phyloP scores from a whole-genome alignment of 2,797 vertebrate genomes.

The Semaprochilodus insignis region DNA sequence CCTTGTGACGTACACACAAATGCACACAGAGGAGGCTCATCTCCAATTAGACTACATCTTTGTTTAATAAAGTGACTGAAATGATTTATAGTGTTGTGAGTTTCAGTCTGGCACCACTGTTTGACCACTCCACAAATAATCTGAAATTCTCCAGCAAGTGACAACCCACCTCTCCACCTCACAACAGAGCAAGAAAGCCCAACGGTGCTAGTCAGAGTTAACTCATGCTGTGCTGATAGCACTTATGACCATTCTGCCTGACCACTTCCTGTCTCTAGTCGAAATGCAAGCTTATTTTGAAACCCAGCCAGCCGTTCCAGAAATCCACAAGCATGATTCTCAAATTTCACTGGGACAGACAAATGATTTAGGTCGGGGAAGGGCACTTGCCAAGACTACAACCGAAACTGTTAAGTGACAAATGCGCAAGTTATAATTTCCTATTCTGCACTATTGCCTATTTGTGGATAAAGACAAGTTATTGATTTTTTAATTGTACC shows the following conservation, averaged over 20 bases:
- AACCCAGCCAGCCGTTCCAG: background rate
- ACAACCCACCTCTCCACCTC: conserved; percentile 70
- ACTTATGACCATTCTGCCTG: background rate
- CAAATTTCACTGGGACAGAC: background rate
- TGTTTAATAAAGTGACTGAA: conserved; percentile 72
- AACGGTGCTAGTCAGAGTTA: background rate
- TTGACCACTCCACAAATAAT: conserved; percentile 70
- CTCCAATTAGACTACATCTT: conserved; percentile 66
- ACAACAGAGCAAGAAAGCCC: background rate
- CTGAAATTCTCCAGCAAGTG: conserved; percentile 58
- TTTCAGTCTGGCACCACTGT: conserved; percentile 77
- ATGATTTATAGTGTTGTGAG: conserved; percentile 74
- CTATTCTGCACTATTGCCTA: no score
- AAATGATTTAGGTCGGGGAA: background rate
- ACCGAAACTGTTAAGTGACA: background rate
- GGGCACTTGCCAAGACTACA: background rate
- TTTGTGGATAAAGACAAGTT: no score
- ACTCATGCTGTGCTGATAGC: background rate
- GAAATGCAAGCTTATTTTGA: background rate
- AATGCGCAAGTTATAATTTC: background rate
- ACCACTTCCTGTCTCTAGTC: conserved; percentile 1
- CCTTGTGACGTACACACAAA: background rate
- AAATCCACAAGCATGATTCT: background rate
- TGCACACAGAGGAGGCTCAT: background rate
- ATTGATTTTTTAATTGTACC: no score